A percentile compares a stretch with the other conserved stretches of the same genome.
These are phyloP conservation scores for Magallana angulata DNA, from an alignment of 1,140 invertebrate species.

Conservation along the genomic window DNA sequence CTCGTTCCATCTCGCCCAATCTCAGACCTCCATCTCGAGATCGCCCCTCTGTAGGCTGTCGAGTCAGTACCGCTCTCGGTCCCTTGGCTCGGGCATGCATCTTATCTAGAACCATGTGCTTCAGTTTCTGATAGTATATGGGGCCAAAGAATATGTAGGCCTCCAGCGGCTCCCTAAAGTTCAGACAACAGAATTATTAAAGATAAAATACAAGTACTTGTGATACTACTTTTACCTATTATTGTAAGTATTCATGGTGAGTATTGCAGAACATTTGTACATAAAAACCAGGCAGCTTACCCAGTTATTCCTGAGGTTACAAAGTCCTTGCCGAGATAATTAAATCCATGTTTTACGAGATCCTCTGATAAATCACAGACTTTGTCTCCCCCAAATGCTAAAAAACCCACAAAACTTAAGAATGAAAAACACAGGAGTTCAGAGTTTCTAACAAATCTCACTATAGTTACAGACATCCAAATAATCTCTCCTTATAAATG, in stretches of 20 bases:
- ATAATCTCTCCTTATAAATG: too few relatives aligned
- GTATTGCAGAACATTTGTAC: too few relatives aligned
- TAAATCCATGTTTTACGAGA: slow-evolving; percentile 92
- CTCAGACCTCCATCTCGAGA: slow-evolving; percentile 98
- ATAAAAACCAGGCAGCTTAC: slow-evolving; percentile 53
- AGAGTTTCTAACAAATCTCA: too few relatives aligned
- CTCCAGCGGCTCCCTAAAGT: slow-evolving; percentile 85
- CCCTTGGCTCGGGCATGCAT: slow-evolving; percentile 98
- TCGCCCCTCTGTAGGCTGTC: slow-evolving; percentile 98
- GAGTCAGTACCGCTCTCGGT: slow-evolving; percentile 94
- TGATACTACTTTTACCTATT: too few relatives aligned
- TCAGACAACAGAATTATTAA: background rate
- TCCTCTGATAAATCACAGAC: slow-evolving; percentile 84
- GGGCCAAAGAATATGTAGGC: slow-evolving; percentile 99
- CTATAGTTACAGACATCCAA: too few relatives aligned
- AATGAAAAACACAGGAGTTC: too few relatives aligned
- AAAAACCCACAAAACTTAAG: slow-evolving; percentile 58
- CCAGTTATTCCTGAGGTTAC: slow-evolving; percentile 98
- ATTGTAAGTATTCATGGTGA: too few relatives aligned
- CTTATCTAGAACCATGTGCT: slow-evolving; percentile 99
- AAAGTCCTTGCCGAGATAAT: slow-evolving; percentile 99
- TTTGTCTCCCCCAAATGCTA: slow-evolving; percentile 97
- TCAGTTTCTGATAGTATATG: slow-evolving; percentile 89
- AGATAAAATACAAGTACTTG: background rate
- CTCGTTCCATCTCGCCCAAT: slow-evolving; percentile 99